Evolutionary conservation across 2,888 invertebrate genomes (phyloP).

Genomic region (Hypena proboscidalis): DNA sequence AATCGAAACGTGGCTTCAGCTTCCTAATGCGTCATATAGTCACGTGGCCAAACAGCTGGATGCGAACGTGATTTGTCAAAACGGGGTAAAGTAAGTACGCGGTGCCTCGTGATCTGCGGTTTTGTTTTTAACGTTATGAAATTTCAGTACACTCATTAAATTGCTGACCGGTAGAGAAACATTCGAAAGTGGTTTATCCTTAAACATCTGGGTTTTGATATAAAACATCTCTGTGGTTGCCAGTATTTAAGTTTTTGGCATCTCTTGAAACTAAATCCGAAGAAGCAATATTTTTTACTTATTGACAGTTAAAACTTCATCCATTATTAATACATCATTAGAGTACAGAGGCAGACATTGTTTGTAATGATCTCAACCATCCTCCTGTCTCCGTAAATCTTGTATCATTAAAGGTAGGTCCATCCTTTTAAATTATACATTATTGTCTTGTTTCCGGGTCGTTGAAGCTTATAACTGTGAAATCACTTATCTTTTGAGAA

Average conservation of each 20-base stretch:
- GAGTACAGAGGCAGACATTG: conserved; percentile 17
- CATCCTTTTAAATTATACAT: conserved; percentile 23
- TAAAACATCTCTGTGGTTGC: conserved; percentile 9
- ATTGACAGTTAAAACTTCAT: conserved; percentile 10
- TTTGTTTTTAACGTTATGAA: conserved; percentile 39
- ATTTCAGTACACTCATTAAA: conserved; percentile 32
- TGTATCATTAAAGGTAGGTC: conserved; percentile 25
- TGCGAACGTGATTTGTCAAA: conserved; percentile 57
- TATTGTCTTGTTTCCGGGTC: conserved; percentile 34
- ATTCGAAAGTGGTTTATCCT: conserved; percentile 20
- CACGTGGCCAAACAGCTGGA: conserved; percentile 48
- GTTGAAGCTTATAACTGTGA: conserved; percentile 34
- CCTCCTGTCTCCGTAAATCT: conserved; percentile 23
- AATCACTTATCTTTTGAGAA: conserved; percentile 16
- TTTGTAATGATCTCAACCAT: conserved; percentile 33
- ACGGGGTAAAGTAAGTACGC: conserved; percentile 53
- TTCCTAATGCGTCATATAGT: conserved; percentile 51
- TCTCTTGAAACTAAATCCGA: neutral
- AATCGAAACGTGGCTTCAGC: conserved; percentile 23
- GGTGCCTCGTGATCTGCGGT: conserved; percentile 58
- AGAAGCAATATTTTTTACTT: conserved; percentile 9
- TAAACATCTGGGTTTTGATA: conserved; percentile 8
- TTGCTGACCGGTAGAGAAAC: conserved; percentile 30
- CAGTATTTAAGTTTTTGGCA: neutral
- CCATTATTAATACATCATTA: conserved; percentile 23